Evolutionary conservation across 2,888 invertebrate genomes (phyloP), one percentile per base, ranked within the genome.

Genomic region (Malacosoma neustria): DNA sequence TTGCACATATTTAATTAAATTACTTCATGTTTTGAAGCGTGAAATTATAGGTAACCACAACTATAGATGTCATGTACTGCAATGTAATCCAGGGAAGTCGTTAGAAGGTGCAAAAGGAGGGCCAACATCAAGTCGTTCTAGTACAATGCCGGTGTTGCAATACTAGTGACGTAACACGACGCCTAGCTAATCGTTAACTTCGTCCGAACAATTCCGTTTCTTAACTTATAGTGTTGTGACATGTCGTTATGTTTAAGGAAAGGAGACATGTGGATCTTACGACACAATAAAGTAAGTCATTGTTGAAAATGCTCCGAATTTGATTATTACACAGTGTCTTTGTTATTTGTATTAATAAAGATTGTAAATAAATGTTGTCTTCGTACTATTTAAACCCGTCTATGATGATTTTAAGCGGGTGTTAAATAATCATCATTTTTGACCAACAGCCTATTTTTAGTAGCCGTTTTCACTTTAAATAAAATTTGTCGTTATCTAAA

Each of bases 81-180:
- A 9, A 7, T 5, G 5, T 22, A 34, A 32, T 34, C 36, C 34
- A 36, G 41, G 34, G 38, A 41, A 36, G 33, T 31, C 38, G 22
- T 15, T 34, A 34, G 37, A 11, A 15, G 15, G 11, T 38, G 37
- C 34, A 15, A 22, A 29, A 34, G 32, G 45, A 46, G 51, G 54
- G 50, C 43, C 58, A 64, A 54, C 57, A 61, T 50, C 55, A 72
- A 69, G 45, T 40, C 46, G 63, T 65, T 61, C 61, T 57, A 65
- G 46, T 60, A 54, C 57, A 52, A 37, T 48, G 58, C 43, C 42
- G 49, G 45, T 61, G 60, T 63, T 61, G 72, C 66, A 65, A 64
- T 52, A 37, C 12, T 22, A 12, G 39, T 73, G 66, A 74, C 44
- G 72, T 72, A 73, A 74, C 48, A 13, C 34, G 13, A 46, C 50